These are phyloP conservation scores for Oxytorus armatus DNA, from an alignment of 2,888 invertebrate species.

Conservation along the genomic window DNA sequence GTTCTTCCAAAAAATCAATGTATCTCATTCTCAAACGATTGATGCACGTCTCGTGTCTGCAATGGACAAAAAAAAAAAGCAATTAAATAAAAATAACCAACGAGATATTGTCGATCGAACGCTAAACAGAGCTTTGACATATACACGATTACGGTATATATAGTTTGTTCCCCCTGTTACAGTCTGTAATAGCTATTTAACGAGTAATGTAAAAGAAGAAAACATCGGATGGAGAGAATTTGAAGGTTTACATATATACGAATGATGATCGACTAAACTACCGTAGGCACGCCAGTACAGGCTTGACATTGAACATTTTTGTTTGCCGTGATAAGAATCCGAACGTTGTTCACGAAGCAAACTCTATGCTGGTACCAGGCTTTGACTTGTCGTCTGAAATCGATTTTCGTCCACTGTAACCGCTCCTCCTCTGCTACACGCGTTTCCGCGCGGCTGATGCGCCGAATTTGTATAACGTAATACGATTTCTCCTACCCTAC, in stretches of 20 bases:
- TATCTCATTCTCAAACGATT: slow-evolving; percentile 84
- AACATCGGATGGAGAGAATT: slow-evolving; percentile 16
- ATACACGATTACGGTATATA: no score
- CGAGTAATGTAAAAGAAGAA: slow-evolving; percentile 18
- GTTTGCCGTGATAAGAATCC: slow-evolving; percentile 41
- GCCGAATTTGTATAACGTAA: slow-evolving; percentile 49
- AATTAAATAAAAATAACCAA: neutral
- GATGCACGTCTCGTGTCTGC: slow-evolving; percentile 81
- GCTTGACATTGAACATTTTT: slow-evolving; percentile 69
- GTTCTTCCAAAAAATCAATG: slow-evolving; percentile 86
- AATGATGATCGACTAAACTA: slow-evolving; percentile 64
- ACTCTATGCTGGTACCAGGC: slow-evolving; percentile 66
- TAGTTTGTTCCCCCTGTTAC: no score
- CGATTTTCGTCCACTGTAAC: slow-evolving; percentile 62
- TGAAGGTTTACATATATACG: slow-evolving; percentile 11
- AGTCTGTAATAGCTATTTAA: no score
- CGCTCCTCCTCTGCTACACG: slow-evolving; percentile 45
- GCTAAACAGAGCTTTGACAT: neutral
- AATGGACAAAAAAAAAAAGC: slow-evolving; percentile 48
- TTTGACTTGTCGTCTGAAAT: slow-evolving; percentile 66
- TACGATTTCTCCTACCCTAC: neutral
- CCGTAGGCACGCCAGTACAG: slow-evolving; percentile 60
- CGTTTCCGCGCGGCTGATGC: slow-evolving; percentile 36
- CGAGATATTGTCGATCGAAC: neutral
- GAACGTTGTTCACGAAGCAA: slow-evolving; percentile 56